These are phyloP conservation scores for Aphelocoma californica DNA, from an alignment of 2,797 vertebrate genomes.

Conservation along the genomic window DNA sequence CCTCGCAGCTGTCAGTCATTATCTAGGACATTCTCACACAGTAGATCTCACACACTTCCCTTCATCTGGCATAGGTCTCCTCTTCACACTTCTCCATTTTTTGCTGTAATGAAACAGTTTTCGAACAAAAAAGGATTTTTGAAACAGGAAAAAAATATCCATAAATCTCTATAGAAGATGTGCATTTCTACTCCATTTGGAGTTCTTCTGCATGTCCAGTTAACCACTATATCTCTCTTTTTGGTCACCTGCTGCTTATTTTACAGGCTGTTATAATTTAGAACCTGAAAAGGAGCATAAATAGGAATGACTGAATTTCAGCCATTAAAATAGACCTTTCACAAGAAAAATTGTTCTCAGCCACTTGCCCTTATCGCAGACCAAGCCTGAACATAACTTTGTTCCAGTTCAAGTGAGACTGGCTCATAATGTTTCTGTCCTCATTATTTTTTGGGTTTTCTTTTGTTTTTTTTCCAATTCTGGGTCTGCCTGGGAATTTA, in stretches of 20 bases:
- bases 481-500: background rate
- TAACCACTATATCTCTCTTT: background rate
- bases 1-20: slow-evolving; percentile 53
- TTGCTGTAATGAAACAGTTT: slow-evolving; percentile 9
- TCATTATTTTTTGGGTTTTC: background rate
- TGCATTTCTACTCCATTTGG: background rate
- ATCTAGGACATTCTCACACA: slow-evolving; percentile 60
- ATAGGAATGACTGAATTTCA: background rate
- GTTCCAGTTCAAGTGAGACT: background rate
- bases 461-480: background rate
- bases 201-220: background rate
- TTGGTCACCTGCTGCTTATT: slow-evolving; percentile 1
- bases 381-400: background rate
- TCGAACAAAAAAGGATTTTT: background rate
- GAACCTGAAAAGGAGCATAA: background rate
- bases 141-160: background rate
- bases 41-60: slow-evolving; percentile 4
- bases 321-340: background rate
- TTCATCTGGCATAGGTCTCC: background rate
- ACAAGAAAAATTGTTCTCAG: background rate
- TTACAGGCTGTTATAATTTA: background rate
- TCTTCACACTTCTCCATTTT: background rate
- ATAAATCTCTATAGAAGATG: background rate
- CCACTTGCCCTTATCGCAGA: slow-evolving; percentile 13
- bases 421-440: background rate